These are phyloP conservation scores for Eristalinus aeneus DNA, from an alignment of 2,888 invertebrate genomes.

Conservation along the genomic window DNA sequence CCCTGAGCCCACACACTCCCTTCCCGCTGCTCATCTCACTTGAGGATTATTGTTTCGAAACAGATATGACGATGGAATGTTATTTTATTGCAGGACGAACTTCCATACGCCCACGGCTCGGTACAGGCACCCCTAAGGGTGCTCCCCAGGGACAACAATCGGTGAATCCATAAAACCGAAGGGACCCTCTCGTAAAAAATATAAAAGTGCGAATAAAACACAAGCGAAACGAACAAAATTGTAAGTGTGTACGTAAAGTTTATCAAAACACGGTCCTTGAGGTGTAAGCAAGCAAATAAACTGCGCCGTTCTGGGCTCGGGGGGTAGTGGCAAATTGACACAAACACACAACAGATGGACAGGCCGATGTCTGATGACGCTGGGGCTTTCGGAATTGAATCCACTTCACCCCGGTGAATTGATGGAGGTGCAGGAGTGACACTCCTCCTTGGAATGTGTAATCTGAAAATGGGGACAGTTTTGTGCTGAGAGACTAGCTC, in stretches of 20 bases:
- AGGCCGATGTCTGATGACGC: not conserved
- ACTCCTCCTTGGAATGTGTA: conserved; percentile 4
- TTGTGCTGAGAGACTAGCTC: not conserved
- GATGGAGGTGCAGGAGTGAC: not conserved
- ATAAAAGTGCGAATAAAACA: conserved; percentile 40
- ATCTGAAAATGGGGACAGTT: not conserved
- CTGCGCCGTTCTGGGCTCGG: conserved; percentile 20
- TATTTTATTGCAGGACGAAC: conserved; percentile 58
- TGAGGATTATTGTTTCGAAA: conserved; percentile 58
- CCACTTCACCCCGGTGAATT: not conserved
- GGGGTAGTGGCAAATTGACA: conserved; percentile 15
- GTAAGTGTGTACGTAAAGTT: conserved; percentile 18
- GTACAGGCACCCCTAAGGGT: not conserved
- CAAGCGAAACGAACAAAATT: not conserved
- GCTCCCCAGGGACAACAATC: conserved; percentile 6
- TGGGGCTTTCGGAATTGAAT: not conserved
- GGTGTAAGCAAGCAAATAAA: conserved; percentile 52
- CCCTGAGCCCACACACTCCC: conserved; percentile 1
- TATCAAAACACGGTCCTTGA: conserved; percentile 38
- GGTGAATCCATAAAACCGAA: conserved; percentile 25
- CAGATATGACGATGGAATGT: conserved; percentile 67
- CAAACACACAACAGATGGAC: conserved; percentile 7
- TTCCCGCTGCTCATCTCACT: not conserved
- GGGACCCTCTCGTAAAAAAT: conserved; percentile 41
- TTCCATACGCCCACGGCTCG: not conserved